A percentile compares a stretch with the other conserved stretches of the same genome.
Evolutionary conservation across 2,113 vertebrate species (phyloP).

Genomic region (Synchiropus splendidus): DNA sequence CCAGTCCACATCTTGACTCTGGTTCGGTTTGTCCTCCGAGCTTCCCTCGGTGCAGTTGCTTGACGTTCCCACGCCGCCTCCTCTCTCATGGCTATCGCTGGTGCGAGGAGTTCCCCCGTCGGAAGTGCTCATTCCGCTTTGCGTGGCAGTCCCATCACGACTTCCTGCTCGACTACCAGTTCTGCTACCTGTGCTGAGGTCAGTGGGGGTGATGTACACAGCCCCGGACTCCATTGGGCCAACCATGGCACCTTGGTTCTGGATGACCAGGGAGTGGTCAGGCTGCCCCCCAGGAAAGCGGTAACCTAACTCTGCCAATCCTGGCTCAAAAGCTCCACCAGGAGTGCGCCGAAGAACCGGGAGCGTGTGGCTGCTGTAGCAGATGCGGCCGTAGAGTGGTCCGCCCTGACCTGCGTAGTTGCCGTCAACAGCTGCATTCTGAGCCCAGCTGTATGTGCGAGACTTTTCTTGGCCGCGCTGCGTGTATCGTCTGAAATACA

Average conservation of each 20-base stretch:
- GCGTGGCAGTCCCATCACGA: conserved; percentile 47
- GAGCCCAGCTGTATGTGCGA: conserved; percentile 64
- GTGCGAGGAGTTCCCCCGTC: conserved; percentile 63
- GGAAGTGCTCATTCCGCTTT: conserved; percentile 52
- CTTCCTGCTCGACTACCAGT: conserved; percentile 40
- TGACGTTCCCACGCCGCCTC: conserved; percentile 31
- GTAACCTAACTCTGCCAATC: conserved; percentile 57
- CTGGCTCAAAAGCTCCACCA: conserved; percentile 53
- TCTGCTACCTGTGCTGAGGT: conserved; percentile 43
- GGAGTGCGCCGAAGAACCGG: conserved; percentile 65
- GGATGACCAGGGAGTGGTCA: conserved; percentile 66
- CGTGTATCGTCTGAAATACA: conserved; percentile 57
- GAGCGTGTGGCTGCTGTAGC: conserved; percentile 71
- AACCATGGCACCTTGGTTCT: conserved; percentile 62
- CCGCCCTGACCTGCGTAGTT: conserved; percentile 48
- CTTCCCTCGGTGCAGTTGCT: conserved; percentile 58
- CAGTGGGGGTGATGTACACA: conserved; percentile 42
- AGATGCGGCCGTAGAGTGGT: conserved; percentile 62
- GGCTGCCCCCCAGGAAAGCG: conserved; percentile 49
- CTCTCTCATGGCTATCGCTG: conserved; percentile 53
- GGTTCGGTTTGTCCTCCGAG: conserved; percentile 48
- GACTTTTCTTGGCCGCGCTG: conserved; percentile 59
- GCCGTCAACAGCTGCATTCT: conserved; percentile 49
- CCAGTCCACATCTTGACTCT: conserved; percentile 62
- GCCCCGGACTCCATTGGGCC: conserved; percentile 54